Base-by-base conservation (phyloP, 2,888 invertebrate genomes). In the Diarsia dahlii region DNA sequence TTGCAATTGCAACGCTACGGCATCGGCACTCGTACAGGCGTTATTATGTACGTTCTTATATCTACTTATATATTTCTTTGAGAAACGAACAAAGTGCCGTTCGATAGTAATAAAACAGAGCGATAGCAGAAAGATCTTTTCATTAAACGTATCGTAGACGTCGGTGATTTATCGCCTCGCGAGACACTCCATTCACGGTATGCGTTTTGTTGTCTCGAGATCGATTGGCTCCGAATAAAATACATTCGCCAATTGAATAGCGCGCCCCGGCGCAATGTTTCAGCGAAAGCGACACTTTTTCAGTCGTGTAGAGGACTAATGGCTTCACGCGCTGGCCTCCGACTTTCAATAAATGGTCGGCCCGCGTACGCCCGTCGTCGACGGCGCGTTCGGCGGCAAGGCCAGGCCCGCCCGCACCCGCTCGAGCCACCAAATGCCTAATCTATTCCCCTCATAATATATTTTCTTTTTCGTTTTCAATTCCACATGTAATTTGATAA, bases 171-270 rank as follows among this genome's bases (percentile, higher is more conserved):
- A 96, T 95, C 90, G 95, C 90, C 95, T 92, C 95, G 90, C 88
- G 95, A 95, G 96, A 94, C 94, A 93, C 93, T 95, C 92, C 91
- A 94, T 94, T 95, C 95, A 93, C 91, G 84, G 87, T 88, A 94
- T 95, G 95, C 94, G 94, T 95, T 95, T 95, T 95, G 95, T 95
- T 95, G 94, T 92, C 92, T 92, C 88, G 90, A 95, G 96, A 95
- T 96, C 95, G 95, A 96, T 96, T 94, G 95, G 93, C 88, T 91
- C 89, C 90, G 94, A 95, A 95, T 95, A 95, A 96, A 96, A 96
- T 95, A 95, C 94, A 94, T 95, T 95, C 92, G 89, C 92, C 95
- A 95, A 96, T 95, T 95, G 95, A 95, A 95, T 94, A 94, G 94
- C 93, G 91, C 91, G 89, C 91, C 90, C 90, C 89, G 81, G 92